Base-by-base conservation (phyloP, 2,113 vertebrate genomes). In the Amphilophus citrinellus region DNA sequence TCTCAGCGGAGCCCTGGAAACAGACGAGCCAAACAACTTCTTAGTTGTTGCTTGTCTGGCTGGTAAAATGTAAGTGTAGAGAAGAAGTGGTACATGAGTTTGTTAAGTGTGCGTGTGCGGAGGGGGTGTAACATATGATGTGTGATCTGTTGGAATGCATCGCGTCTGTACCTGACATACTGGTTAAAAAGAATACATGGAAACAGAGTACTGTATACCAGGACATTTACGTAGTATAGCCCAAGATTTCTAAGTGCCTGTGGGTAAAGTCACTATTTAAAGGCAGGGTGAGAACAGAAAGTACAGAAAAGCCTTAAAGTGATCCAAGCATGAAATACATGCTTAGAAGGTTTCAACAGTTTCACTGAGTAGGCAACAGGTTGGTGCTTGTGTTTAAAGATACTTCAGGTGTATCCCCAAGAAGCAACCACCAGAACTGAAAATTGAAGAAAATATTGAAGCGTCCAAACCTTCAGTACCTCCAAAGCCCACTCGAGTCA, bases 1-100 rank as follows among this genome's bases (percentile, higher is more conserved):
- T 87, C 92, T 93, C 90, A n/a, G 87, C 2, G 87, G 90, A 89
- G 76, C 65, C 79, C 82, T 2, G 57, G 7, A 77, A 80, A 84
- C 83, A 71, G 81, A 89, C 65, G 61, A 60, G 79, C 78, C 79
- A 84, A 87, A 84, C 89, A 27, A 79, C 79, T 75, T 86, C 82
- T 80, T 42, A 47, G 79, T 39, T 86, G 88, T 62, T 71, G 83
- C 84, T 86, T 77, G 85, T 86, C 84, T 89, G 75, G 32, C 80
- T 86, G 87, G 61, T 79, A 86, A 71, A 44, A 53, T 75, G 84
- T 47, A 63, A 57, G 44, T 53, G 76, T 42, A 1, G 68, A 30
- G 87, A 80, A 59, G 79, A 59, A 57, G 76, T 50, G 71, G 63
- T 57, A 30, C 58, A 32, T 1, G 39, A 50, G 84, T 80, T 61